A percentile compares a stretch with the other conserved stretches of the same genome.
phyloP scores from a whole-genome alignment of 2,113 vertebrate genomes.

The Tilapia sparmanii region DNA sequence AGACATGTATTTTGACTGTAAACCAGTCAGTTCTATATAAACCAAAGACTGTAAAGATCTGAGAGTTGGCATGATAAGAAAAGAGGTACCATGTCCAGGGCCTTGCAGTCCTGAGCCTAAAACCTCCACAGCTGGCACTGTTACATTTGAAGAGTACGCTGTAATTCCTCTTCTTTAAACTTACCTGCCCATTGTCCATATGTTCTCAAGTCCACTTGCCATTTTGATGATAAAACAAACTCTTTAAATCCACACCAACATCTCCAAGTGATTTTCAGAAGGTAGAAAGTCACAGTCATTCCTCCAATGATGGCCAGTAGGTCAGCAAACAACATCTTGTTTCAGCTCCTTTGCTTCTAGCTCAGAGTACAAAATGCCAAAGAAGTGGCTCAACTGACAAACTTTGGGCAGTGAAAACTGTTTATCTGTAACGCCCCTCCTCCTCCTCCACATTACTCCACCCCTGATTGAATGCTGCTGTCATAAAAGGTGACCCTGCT shows the following conservation, averaged over 20 bases:
- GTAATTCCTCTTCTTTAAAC: not conserved
- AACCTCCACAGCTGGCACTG: not conserved
- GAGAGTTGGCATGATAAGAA: not conserved
- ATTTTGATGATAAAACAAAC: conserved; percentile 58
- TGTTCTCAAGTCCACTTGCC: conserved; percentile 54
- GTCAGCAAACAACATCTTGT: conserved; percentile 14
- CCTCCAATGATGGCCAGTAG: conserved; percentile 44
- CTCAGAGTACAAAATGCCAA: not conserved
- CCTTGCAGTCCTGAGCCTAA: not conserved
- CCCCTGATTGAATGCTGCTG: not conserved
- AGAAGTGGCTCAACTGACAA: not conserved
- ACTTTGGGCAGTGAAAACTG: not conserved
- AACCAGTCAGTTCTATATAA: not conserved
- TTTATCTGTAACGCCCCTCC: not conserved
- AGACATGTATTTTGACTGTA: not conserved
- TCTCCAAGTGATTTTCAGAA: conserved; percentile 54
- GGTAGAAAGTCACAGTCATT: conserved; percentile 16
- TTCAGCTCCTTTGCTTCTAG: not conserved
- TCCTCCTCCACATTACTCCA: conserved; percentile 5
- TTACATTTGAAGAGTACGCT: not conserved
- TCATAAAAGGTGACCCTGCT: not conserved
- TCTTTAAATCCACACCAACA: conserved; percentile 56
- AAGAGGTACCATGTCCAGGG: not conserved
- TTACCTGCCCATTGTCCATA: conserved; percentile 76
- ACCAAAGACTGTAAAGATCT: not conserved